phyloP scores from a whole-genome alignment of 2,888 invertebrate species.

The Adelognathus sp. region DNA sequence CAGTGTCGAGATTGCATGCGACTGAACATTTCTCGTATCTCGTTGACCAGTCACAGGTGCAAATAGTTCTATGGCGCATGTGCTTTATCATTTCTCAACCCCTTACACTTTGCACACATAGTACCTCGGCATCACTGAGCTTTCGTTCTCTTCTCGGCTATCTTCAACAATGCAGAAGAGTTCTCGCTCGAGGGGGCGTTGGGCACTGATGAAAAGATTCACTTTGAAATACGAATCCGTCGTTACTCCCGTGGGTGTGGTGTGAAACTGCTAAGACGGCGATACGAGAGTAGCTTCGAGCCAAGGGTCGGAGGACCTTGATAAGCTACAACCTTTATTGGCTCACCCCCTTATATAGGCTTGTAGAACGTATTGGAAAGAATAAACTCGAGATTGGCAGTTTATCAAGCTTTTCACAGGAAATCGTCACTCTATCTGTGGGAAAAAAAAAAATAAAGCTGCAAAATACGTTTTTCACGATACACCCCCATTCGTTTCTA shows the following conservation, averaged over 20 bases:
- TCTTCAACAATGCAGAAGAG: constrained; percentile 15
- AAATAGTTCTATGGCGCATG: neutral
- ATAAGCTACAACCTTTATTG: neutral
- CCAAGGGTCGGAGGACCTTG: neutral
- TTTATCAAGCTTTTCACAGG: neutral
- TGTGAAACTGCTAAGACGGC: neutral
- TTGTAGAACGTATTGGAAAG: neutral
- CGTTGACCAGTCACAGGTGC: constrained; percentile 8
- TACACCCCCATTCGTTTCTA: neutral
- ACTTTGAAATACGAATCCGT: neutral
- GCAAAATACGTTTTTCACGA: neutral
- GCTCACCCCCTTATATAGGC: neutral
- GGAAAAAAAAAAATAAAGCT: too few relatives aligned
- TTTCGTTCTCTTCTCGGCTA: neutral
- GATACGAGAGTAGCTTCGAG: neutral
- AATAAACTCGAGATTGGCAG: neutral
- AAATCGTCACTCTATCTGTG: neutral
- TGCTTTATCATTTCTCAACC: neutral
- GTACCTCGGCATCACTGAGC: neutral
- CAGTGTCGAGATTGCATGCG: constrained; percentile 31
- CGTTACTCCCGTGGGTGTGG: neutral
- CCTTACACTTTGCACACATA: constrained; percentile 16
- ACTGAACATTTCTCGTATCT: constrained; percentile 37
- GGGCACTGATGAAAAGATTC: neutral
- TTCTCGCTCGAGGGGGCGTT: neutral